Evolutionary conservation across 1,140 invertebrate genomes (phyloP), one percentile per base, ranked within the genome.

Genomic region (Psilanteris sp.): DNA sequence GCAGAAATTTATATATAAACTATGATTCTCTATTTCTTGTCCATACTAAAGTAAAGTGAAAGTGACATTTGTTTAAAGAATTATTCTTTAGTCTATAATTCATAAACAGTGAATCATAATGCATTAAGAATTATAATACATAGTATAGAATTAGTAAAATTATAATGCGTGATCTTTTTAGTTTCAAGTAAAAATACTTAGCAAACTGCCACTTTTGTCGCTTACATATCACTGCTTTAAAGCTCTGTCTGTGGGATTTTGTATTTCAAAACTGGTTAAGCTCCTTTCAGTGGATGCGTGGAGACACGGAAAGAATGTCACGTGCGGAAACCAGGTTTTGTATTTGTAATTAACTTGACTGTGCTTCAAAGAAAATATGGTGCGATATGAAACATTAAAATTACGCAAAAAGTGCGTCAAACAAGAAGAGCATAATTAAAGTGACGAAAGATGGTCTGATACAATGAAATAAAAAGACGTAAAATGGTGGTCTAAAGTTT

Each of bases 201-300:
- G 44, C 26, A 46, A 57, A 66, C 48, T 59, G 54, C 8, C 20
- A 20, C 46, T 54, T 10, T 54, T 66, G 61, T 61, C 54, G 46
- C 54, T 59, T 46, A 48, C 61, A 59, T 61, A 55, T 74, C 61
- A 67, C 46, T 61, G 37, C 71, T 59, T 74, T 61, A 67, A 67
- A 67, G 61, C 61, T 74, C 71, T 61, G 61, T 61, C 61, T 37
- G 18, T 37, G 32, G 54, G 70, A 67, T 67, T 74, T 74, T 39
- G 61, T 74, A 66, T 74, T 67, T 67, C 71, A 74, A 74, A 74
- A 61, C 37, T 32, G 20, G 61, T 74, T 74, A 74, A 74, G 71
- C 71, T 66, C 37, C 54, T 74, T 74, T 74, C 54, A 74, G 54
- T 32, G 31, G 46, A 67, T 39, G 32, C 44, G 10, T 20, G 52